Conservation (phyloP, 2,113 vertebrate genomes). For the Tangachromis dhanisi region DNA sequence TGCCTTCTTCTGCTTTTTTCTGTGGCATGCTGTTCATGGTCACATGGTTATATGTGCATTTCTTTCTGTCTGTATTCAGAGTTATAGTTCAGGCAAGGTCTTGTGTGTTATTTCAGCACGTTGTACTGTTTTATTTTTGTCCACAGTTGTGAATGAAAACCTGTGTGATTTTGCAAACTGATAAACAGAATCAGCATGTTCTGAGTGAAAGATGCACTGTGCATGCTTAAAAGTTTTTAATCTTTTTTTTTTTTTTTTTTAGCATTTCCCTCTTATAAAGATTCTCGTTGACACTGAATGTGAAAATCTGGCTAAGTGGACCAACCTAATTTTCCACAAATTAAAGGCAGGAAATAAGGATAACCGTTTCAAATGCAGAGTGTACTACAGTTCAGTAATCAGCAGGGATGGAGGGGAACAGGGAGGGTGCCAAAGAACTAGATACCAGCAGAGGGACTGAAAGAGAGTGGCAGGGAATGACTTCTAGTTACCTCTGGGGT, state of each 20-base stretch:
- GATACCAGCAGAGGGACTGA: not conserved
- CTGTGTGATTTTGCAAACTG: not conserved
- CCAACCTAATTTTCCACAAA: not conserved
- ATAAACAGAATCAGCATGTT: not conserved
- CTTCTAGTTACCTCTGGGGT: conserved; percentile 46
- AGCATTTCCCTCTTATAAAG: not conserved
- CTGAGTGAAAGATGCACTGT: not conserved
- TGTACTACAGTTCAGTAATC: conserved; percentile 21
- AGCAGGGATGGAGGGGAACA: not conserved
- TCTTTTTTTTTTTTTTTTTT: not conserved
- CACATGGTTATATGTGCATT: not conserved
- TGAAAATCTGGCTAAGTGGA: not conserved
- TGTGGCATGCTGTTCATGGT: not conserved
- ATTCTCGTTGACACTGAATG: not conserved
- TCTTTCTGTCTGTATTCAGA: not conserved
- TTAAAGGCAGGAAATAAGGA: not conserved
- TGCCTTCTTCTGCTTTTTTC: not conserved
- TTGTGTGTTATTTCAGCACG: not conserved
- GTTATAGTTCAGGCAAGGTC: not conserved
- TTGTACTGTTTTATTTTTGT: not conserved
- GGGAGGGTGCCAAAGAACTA: not conserved
- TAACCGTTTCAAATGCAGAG: not conserved
- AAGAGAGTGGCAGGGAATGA: conserved; percentile 3
- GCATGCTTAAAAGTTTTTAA: not conserved
- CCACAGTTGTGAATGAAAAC: not conserved